A percentile compares a stretch with the other conserved stretches of the same genome.
phyloP scores from a whole-genome alignment of 2,113 vertebrate species.

The Aramus guarauna region DNA sequence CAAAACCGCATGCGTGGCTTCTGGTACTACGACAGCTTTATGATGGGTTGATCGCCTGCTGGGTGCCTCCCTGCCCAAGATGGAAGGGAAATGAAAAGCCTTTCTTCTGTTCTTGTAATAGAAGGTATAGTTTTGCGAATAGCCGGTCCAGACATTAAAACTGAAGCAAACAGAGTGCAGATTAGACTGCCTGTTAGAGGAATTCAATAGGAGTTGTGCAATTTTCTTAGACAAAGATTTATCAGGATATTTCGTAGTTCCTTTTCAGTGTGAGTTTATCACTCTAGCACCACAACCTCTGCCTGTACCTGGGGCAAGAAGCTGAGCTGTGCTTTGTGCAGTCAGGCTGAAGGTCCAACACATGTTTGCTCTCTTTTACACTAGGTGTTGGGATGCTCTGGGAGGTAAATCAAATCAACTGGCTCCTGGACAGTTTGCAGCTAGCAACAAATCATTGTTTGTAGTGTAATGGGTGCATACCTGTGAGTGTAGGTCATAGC shows the following conservation, averaged over 20 bases:
- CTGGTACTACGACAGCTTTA: background rate
- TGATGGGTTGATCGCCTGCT: rapidly evolving
- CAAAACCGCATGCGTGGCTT: rapidly evolving
- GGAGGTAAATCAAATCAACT: background rate
- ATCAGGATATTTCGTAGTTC: background rate
- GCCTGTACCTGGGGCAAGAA: background rate
- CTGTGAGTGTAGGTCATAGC: background rate
- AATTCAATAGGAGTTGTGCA: background rate
- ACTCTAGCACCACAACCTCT: background rate
- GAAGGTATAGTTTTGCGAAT: background rate
- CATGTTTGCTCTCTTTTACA: rapidly evolving
- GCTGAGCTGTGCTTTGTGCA: background rate
- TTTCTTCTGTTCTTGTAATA: background rate
- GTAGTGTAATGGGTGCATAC: background rate
- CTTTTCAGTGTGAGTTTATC: background rate
- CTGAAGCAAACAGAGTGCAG: background rate
- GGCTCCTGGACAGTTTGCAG: background rate
- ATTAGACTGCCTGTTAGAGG: background rate
- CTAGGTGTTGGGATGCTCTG: background rate
- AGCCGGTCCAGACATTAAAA: background rate
- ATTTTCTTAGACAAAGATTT: background rate
- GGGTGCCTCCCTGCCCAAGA: background rate
- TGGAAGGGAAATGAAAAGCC: background rate
- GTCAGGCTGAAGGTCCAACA: background rate
- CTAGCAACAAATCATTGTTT: background rate